These are phyloP conservation scores for Incurvaria masculella DNA, from an alignment of 2,888 invertebrate genomes.

Conservation along the genomic window DNA sequence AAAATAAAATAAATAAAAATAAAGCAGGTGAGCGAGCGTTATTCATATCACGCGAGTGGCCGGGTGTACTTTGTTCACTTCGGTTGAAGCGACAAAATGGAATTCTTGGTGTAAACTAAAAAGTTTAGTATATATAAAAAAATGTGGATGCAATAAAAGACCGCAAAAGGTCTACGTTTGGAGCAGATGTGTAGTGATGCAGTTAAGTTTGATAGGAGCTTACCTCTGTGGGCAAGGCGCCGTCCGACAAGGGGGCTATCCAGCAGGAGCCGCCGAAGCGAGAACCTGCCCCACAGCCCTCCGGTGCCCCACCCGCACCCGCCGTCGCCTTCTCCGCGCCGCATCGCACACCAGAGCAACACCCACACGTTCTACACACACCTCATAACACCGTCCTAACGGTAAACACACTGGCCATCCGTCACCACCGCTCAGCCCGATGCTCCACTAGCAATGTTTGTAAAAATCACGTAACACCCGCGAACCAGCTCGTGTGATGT, in stretches of 20 bases:
- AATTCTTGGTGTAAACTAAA: too few species aligned
- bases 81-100: too few species aligned
- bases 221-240: slow-evolving; percentile 56
- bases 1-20: too few species aligned
- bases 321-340: slow-evolving; percentile 36
- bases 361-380: too few species aligned
- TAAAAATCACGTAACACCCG: not conserved
- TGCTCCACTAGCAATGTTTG: not conserved
- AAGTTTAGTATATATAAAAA: too few species aligned
- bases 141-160: too few species aligned
- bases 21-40: too few species aligned
- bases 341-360: slow-evolving; percentile 3
- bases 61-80: too few species aligned
- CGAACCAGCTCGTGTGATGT: not conserved
- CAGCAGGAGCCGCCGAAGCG: slow-evolving; percentile 64
- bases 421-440: not conserved
- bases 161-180: not conserved
- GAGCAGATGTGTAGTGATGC: not conserved
- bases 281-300: slow-evolving; percentile 58
- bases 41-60: too few species aligned
- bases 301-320: slow-evolving; percentile 45
- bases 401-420: not conserved
- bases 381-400: not conserved
- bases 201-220: not conserved
- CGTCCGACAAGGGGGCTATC: slow-evolving; percentile 68